A percentile compares a stretch with the other conserved stretches of the same genome.
These are phyloP conservation scores for Strigamia transsilvanica DNA, from an alignment of 2,888 invertebrate species.

Conservation along the genomic window DNA sequence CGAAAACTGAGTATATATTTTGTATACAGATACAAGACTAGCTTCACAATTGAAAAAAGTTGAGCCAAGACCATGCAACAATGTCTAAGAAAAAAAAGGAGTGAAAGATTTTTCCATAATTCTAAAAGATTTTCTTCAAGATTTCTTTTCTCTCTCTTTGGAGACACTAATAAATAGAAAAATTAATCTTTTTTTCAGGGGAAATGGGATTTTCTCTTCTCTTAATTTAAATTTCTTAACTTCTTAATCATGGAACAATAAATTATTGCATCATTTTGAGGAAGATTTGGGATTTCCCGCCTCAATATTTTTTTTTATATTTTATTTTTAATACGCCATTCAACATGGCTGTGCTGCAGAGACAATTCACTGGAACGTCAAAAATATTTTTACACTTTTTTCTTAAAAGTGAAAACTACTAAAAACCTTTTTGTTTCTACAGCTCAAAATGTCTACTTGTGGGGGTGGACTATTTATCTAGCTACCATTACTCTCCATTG, in stretches of 20 bases:
- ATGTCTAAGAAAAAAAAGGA: constrained; percentile 44
- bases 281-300: constrained; percentile 46
- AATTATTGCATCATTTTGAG: constrained; percentile 47
- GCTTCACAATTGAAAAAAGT: constrained; percentile 49
- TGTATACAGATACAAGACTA: constrained; percentile 49
- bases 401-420: constrained; percentile 40
- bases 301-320: constrained; percentile 3
- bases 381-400: constrained; percentile 48
- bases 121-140: constrained; percentile 32
- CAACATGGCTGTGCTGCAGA: constrained; percentile 48
- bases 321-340: constrained; percentile 27
- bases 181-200: constrained; percentile 38
- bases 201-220: constrained; percentile 48
- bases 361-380: constrained; percentile 49
- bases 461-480: constrained; percentile 49
- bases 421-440: constrained; percentile 43
- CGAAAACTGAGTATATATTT: constrained; percentile 48
- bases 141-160: constrained; percentile 36
- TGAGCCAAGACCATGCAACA: constrained; percentile 49
- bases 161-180: constrained; percentile 49
- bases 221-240: constrained; percentile 28
- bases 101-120: constrained; percentile 43
- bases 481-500: constrained; percentile 45
- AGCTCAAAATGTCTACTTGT: constrained; percentile 47
- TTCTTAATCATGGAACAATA: constrained; percentile 48